Evolutionary conservation across 2,797 vertebrate genomes (phyloP).

Genomic region (Masticophis lateralis): DNA sequence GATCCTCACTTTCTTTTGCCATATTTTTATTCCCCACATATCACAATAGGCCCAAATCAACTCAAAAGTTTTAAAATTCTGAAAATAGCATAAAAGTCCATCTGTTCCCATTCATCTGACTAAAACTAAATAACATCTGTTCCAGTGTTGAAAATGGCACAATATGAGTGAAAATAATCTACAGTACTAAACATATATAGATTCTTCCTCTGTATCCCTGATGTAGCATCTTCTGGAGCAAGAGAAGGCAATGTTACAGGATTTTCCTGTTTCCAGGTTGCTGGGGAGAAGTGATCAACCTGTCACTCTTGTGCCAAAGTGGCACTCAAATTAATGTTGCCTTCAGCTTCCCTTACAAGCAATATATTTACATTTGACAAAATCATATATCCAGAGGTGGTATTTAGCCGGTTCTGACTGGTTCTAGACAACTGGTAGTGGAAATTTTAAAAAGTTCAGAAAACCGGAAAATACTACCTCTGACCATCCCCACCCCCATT

Average conservation of each 20-base stretch:
- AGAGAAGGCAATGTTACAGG: background rate
- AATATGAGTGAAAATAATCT: background rate
- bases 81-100: slow-evolving; percentile 12
- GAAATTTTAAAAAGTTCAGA: too few relatives aligned
- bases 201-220: background rate
- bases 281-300: background rate
- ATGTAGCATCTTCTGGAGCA: background rate
- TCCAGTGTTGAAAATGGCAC: background rate
- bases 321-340: background rate
- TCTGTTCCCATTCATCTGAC: slow-evolving; percentile 19
- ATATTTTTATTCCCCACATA: background rate
- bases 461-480: too few relatives aligned
- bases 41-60: slow-evolving; percentile 1
- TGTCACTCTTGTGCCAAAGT: background rate
- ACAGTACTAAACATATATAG: background rate
- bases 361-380: background rate
- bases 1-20: background rate
- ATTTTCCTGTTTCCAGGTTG: background rate
- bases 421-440: too few relatives aligned
- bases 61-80: slow-evolving; percentile 7
- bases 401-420: too few relatives aligned
- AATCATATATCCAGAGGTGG: background rate
- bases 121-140: slow-evolving; percentile 15
- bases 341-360: background rate
- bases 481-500: too few relatives aligned